Conservation (phyloP, 2,113 vertebrate species). For the Drymodes brunneopygia region DNA sequence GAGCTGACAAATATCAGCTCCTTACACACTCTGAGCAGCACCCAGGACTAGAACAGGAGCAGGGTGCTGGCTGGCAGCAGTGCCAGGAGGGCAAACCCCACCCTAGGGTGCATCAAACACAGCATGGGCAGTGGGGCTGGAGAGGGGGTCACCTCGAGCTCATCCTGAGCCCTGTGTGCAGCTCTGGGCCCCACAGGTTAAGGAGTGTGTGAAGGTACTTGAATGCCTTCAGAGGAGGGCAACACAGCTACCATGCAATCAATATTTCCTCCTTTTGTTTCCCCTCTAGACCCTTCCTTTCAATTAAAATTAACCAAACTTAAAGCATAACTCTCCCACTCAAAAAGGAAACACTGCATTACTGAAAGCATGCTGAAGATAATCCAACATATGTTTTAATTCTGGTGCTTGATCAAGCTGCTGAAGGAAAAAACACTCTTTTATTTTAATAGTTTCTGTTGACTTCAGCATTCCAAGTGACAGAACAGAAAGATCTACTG, state of each 20-base stretch:
- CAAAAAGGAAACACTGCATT: background rate
- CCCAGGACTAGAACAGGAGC: background rate
- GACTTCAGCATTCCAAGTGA: background rate
- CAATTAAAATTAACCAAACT: background rate
- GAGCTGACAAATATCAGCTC: background rate
- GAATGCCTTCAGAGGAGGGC: background rate
- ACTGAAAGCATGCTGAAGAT: background rate
- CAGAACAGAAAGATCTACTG: background rate
- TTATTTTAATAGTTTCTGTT: background rate
- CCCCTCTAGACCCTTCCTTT: background rate
- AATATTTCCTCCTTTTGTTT: background rate
- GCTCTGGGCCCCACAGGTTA: background rate
- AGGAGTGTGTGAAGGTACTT: background rate
- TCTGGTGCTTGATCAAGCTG: background rate
- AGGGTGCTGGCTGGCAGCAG: background rate
- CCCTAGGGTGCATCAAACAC: background rate
- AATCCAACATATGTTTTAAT: background rate
- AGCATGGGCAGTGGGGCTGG: background rate
- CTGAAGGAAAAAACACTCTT: background rate
- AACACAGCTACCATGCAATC: background rate
- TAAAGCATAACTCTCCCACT: background rate
- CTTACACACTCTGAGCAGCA: background rate
- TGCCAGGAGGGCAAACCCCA: background rate
- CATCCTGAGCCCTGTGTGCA: background rate
- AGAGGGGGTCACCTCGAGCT: accelerated